Conservation (phyloP, 2,113 vertebrate genomes). For the Chaetops frenatus region DNA sequence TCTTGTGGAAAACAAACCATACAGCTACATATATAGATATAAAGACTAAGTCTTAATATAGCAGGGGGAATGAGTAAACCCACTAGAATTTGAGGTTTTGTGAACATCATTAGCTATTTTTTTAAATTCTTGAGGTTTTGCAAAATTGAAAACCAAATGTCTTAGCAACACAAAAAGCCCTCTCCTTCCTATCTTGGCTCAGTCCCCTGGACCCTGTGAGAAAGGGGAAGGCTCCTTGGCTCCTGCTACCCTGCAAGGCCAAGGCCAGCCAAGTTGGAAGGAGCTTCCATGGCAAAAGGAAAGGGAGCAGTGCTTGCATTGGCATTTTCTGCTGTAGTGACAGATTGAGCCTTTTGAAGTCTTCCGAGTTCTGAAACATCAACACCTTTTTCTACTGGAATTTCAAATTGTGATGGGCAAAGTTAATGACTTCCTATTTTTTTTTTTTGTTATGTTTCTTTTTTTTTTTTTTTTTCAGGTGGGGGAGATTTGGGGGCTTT, state of each 20-base stretch:
- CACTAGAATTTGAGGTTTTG: conserved; percentile 58
- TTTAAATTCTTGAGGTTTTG: conserved; percentile 41
- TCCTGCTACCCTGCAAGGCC: not conserved
- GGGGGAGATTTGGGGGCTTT: not conserved
- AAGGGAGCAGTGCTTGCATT: not conserved
- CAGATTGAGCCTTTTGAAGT: not conserved
- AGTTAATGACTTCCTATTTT: not conserved
- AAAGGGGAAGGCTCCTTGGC: conserved; percentile 35
- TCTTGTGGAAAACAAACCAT: not conserved
- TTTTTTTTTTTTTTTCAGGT: not conserved
- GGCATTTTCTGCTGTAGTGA: not conserved
- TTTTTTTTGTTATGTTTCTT: not conserved
- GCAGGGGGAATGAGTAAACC: conserved; percentile 27
- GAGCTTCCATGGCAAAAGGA: not conserved
- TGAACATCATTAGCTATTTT: conserved; percentile 49
- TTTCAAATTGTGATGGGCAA: not conserved
- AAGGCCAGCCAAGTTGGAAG: conserved; percentile 32
- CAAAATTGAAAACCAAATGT: conserved; percentile 54
- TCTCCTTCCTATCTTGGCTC: conserved; percentile 25
- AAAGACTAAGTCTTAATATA: not conserved
- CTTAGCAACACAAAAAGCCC: not conserved
- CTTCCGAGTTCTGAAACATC: not conserved
- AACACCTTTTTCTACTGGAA: not conserved
- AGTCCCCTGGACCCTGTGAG: not conserved
- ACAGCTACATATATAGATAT: conserved; percentile 10